phyloP scores from a whole-genome alignment of 2,113 vertebrate species.

The Ochotona princeps region DNA sequence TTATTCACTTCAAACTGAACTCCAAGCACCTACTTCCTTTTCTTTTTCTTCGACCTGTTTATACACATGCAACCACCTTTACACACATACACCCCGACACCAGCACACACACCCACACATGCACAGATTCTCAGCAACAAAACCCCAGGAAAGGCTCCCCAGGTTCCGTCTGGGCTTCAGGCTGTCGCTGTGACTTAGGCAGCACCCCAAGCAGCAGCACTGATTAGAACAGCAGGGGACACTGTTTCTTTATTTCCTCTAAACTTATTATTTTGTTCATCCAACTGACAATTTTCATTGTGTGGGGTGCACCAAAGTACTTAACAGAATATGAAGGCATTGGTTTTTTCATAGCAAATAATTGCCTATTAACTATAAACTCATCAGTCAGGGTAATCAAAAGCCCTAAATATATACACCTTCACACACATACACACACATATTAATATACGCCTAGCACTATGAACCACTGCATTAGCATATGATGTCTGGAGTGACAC shows the following conservation, averaged over 20 bases:
- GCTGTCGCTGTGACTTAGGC: neutral
- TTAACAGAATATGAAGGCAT: neutral
- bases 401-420: neutral
- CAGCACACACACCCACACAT: neutral
- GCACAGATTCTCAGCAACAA: conserved; percentile 2
- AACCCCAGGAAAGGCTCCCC: neutral
- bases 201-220: neutral
- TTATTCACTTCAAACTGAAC: neutral
- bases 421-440: neutral
- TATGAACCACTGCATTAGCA: conserved; percentile 51
- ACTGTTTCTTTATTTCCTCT: neutral
- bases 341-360: neutral
- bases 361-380: neutral
- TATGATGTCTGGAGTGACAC: conserved; percentile 49
- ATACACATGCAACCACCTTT: neutral
- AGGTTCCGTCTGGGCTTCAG: neutral
- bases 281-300: neutral
- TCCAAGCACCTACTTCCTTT: neutral
- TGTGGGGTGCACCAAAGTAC: neutral
- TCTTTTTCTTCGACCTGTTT: neutral
- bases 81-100: neutral
- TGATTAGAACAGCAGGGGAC: neutral
- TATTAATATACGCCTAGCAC: neutral
- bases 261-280: neutral
- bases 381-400: neutral